A percentile compares a stretch with the other conserved stretches of the same genome.
Conservation (phyloP, 2,888 invertebrate species). For the Hydraecia micacea region DNA sequence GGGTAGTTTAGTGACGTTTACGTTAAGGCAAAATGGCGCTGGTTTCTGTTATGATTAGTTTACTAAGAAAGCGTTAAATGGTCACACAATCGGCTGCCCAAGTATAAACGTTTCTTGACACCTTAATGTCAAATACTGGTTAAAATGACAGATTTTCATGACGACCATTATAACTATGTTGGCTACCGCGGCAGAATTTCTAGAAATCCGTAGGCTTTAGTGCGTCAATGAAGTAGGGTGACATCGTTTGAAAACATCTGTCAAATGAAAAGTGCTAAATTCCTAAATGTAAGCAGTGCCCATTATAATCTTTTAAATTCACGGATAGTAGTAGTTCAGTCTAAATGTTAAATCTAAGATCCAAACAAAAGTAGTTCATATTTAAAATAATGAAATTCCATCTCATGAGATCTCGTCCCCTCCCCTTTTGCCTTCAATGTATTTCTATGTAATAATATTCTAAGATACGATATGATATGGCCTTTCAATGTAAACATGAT, state of each 20-base stretch:
- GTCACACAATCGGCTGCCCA: background rate
- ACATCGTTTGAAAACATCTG: background rate
- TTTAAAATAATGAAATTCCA: conserved; percentile 11
- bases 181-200: background rate
- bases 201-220: background rate
- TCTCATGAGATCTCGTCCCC: conserved; percentile 18
- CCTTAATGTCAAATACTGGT: background rate
- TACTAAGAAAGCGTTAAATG: background rate
- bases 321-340: background rate
- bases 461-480: conserved; percentile 22
- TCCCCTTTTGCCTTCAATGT: conserved; percentile 40
- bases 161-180: background rate
- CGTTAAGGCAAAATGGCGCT: conserved; percentile 15
- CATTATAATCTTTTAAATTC: background rate
- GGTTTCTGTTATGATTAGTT: background rate
- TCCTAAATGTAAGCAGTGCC: background rate
- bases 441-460: conserved; percentile 31
- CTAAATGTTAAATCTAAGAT: background rate
- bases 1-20: conserved; percentile 17
- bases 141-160: background rate
- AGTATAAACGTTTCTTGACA: background rate
- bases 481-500: conserved; percentile 34
- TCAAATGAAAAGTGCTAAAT: background rate
- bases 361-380: conserved; percentile 10
- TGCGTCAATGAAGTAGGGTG: background rate